phyloP scores from a whole-genome alignment of 1,140 invertebrate species.

The Drosophila watanabei region DNA sequence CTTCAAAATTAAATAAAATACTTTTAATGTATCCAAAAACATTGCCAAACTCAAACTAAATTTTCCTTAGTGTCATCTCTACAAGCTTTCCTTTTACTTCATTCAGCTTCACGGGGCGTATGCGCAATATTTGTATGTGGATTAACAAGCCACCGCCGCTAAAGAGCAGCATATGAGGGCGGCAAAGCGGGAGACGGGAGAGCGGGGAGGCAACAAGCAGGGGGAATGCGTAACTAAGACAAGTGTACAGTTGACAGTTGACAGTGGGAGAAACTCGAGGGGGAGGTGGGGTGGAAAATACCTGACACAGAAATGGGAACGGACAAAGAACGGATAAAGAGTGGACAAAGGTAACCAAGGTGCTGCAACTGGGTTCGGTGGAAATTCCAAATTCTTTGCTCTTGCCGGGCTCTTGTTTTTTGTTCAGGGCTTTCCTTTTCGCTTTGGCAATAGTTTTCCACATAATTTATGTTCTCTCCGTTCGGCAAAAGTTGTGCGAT shows the following conservation, averaged over 20 bases:
- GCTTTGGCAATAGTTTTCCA: slow-evolving; percentile 52
- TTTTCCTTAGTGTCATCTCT: slow-evolving; percentile 2
- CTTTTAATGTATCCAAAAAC: background rate
- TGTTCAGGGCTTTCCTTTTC: slow-evolving; percentile 18
- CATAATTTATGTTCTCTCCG: slow-evolving; percentile 49
- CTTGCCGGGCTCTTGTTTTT: slow-evolving; percentile 16
- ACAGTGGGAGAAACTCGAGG: background rate
- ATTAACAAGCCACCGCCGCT: slow-evolving; percentile 64
- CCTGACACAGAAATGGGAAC: slow-evolving; percentile 36
- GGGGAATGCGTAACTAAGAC: slow-evolving; percentile 43
- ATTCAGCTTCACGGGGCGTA: slow-evolving; percentile 56
- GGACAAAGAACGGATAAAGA: slow-evolving; percentile 44
- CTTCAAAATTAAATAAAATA: background rate
- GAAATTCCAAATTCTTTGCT: slow-evolving; percentile 37
- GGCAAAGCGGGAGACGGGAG: background rate
- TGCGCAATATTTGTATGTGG: slow-evolving; percentile 76
- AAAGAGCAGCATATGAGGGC: slow-evolving; percentile 12
- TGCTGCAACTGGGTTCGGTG: slow-evolving; percentile 30
- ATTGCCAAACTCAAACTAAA: background rate
- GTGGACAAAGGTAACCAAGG: slow-evolving; percentile 77
- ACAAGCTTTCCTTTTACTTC: slow-evolving; percentile 11
- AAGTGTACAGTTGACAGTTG: slow-evolving; percentile 60
- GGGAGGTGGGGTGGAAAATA: slow-evolving; percentile 11
- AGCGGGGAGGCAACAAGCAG: background rate
- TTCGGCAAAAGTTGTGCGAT: slow-evolving; percentile 40